A percentile compares a stretch with the other conserved stretches of the same genome.
These are phyloP conservation scores for Ceriagrion tenellum DNA, from an alignment of 2,888 invertebrate species.

Conservation along the genomic window DNA sequence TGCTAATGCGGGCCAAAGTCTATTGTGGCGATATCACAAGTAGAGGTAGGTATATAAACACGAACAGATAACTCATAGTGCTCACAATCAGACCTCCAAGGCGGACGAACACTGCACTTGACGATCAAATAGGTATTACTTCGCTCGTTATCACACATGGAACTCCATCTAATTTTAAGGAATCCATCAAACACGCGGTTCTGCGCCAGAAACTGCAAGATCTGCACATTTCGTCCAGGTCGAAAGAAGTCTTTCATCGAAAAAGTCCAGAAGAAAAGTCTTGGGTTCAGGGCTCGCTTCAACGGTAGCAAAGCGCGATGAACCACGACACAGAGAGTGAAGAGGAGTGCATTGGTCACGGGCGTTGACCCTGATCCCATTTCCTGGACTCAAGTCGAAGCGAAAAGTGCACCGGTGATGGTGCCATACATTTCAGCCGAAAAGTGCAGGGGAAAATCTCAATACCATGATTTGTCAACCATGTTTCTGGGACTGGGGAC, in stretches of 20 bases:
- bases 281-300: neutral
- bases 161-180: too few relatives aligned
- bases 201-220: too few relatives aligned
- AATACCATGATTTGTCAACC: neutral
- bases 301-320: neutral
- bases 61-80: too few relatives aligned
- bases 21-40: too few relatives aligned
- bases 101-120: too few relatives aligned
- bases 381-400: neutral
- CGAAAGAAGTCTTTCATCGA: neutral
- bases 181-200: too few relatives aligned
- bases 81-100: too few relatives aligned
- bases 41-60: too few relatives aligned
- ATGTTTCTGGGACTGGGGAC: neutral
- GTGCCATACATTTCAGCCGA: neutral
- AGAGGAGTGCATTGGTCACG: neutral
- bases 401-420: neutral
- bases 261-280: neutral
- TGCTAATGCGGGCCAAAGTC: too few relatives aligned
- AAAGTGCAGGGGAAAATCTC: neutral
- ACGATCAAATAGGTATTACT: too few relatives aligned
- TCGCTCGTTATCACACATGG: too few relatives aligned
- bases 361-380: neutral
- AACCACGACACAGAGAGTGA: neutral
- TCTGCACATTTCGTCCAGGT: too few relatives aligned